Conservation (phyloP, 2,113 vertebrate genomes). For the Romanogobio albipinnatus region DNA sequence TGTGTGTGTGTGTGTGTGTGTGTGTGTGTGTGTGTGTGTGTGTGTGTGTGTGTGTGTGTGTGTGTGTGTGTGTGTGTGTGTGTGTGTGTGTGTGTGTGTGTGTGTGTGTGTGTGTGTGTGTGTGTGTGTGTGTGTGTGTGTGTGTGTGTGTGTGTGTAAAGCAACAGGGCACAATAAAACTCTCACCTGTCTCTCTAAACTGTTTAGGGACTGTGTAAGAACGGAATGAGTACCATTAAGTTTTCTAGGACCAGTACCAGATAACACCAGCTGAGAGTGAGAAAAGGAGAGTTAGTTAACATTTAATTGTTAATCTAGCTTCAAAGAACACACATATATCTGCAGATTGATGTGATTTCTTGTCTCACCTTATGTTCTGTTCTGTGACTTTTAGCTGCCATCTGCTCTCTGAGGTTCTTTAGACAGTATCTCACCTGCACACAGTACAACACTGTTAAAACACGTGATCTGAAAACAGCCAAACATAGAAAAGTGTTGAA, state of each 20-base stretch:
- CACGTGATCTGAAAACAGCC: conserved; percentile 1
- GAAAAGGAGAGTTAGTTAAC: conserved; percentile 9
- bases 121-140: neutral
- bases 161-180: neutral
- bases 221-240: neutral
- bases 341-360: neutral
- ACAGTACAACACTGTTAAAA: conserved; percentile 34
- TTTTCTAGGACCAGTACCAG: conserved; percentile 62
- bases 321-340: neutral
- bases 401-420: conserved; percentile 78
- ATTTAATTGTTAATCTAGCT: conserved; percentile 44
- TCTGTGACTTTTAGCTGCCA: conserved; percentile 73
- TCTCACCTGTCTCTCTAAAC: conserved; percentile 54
- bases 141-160: conserved; percentile 1
- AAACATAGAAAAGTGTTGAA: neutral
- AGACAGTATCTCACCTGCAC: conserved; percentile 78
- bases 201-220: conserved; percentile 43
- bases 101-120: conserved; percentile 12
- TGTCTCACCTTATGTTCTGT: conserved; percentile 65
- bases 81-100: neutral
- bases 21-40: neutral
- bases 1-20: conserved; percentile 9
- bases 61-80: neutral
- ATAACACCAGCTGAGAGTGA: conserved; percentile 55
- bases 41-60: neutral